Base-by-base conservation (phyloP, 1,140 invertebrate species). In the Sipha flava region DNA sequence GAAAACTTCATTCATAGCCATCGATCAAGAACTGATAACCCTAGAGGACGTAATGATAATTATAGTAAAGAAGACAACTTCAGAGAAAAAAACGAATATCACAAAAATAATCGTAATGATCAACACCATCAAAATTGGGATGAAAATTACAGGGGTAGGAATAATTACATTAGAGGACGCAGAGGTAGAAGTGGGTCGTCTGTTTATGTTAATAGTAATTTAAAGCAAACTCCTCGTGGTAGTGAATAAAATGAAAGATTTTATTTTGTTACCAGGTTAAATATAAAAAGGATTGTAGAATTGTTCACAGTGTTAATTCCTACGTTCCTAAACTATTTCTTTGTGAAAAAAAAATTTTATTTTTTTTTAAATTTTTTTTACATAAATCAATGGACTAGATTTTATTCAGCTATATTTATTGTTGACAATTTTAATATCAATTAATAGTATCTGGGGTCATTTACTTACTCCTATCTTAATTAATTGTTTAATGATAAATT, bases 261-360 rank as follows among this genome's bases (percentile, higher is more conserved):
- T 43, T 31, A 26, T 75, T 34, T 73, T 54, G 57, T 59, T 54
- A 57, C 16, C 9, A 59, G 18, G 34, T 57, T 40, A 57, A 57
- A 26, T 12, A n/a, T n/a, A 59, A 34, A 40, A 2, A 29, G 47
- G 12, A 18, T 77, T 29, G 73, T 77, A 77, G 73, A 77, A 57
- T 57, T 77, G 49, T 54, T 43, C 52, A 40, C 73, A 43, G 16
- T 59, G 73, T 57, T 77, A 59, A 14, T 59, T 70, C 45, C 73
- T 77, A 57, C 73, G 52, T 59, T 77, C 73, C 73, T 77, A 77
- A 75, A 37, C 40, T 57, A 77, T 59, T 43, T 52, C 0, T 52
- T 14, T 59, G 40, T 57, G 9, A 40, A 43, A 16, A 77, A 57
- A 59, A 70, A 45, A 9, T 26, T 47, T 70, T 37, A 59, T 26